Evolutionary conservation across 2,888 invertebrate species (phyloP).

Genomic region (Troides oblongomaculatus): DNA sequence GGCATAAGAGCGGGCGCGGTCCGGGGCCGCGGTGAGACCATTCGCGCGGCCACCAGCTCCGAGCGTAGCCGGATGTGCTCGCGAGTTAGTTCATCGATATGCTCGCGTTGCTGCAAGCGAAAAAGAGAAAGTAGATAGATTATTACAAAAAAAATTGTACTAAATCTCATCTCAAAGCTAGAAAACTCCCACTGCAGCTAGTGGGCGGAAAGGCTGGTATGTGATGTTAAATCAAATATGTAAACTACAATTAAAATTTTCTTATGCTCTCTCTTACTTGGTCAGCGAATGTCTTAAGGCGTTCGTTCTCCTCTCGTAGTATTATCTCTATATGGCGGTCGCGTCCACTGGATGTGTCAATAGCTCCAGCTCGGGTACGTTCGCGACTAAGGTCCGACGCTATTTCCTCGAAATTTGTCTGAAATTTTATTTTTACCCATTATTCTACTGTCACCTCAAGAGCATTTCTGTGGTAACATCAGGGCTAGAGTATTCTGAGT

Average conservation of each 20-base stretch:
- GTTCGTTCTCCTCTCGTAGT: slow-evolving; percentile 55
- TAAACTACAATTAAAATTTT: neutral
- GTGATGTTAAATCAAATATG: neutral
- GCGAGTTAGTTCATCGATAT: slow-evolving; percentile 48
- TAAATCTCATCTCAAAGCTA: too few species aligned
- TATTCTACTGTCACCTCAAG: too few species aligned
- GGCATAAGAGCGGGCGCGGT: slow-evolving; percentile 43
- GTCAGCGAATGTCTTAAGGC: slow-evolving; percentile 50
- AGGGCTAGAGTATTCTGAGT: too few species aligned
- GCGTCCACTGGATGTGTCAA: neutral
- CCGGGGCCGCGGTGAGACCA: slow-evolving; percentile 34
- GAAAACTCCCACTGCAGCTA: too few species aligned
- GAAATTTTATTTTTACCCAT: neutral
- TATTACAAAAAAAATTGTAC: too few species aligned
- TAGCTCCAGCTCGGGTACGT: slow-evolving; percentile 37
- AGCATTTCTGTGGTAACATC: too few species aligned
- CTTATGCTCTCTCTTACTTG: slow-evolving; percentile 50
- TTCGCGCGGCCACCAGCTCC: slow-evolving; percentile 35
- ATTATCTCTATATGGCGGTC: slow-evolving; percentile 34
- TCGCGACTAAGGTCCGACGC: slow-evolving; percentile 23
- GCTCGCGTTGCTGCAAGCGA: slow-evolving; percentile 49
- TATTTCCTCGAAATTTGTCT: slow-evolving; percentile 37
- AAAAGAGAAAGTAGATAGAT: too few species aligned
- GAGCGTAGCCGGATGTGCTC: slow-evolving; percentile 44
- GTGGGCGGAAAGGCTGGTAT: neutral